Evolutionary conservation across 2,797 vertebrate genomes (phyloP).

Genomic region (Takifugu ocellatus): DNA sequence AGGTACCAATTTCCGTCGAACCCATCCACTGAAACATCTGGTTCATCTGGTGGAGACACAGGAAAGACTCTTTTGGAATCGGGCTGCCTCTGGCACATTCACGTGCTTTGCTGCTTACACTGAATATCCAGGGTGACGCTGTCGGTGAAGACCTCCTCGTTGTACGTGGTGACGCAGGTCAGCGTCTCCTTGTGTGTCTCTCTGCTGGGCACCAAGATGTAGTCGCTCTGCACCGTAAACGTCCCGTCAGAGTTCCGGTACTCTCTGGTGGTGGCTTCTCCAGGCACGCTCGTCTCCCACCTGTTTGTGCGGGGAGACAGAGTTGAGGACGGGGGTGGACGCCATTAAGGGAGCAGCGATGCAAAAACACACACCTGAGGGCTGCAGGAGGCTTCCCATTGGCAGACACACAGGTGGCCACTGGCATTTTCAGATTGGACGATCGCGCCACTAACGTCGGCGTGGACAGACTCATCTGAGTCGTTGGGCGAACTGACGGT

Average conservation of each 20-base stretch:
- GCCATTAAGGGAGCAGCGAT: neutral
- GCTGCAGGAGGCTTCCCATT: conserved; percentile 90
- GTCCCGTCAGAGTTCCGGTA: conserved; percentile 88
- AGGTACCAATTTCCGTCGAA: conserved; percentile 97
- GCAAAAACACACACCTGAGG: conserved; percentile 63
- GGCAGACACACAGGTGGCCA: conserved; percentile 90
- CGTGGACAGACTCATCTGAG: conserved; percentile 84
- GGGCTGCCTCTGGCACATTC: neutral
- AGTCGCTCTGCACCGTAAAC: conserved; percentile 89
- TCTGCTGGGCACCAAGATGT: conserved; percentile 85
- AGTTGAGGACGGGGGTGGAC: neutral
- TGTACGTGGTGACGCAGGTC: conserved; percentile 89
- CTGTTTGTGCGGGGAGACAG: conserved; percentile 39
- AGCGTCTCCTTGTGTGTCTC: conserved; percentile 87
- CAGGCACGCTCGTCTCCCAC: conserved; percentile 91
- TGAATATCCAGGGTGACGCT: conserved; percentile 90
- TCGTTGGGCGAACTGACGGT: conserved; percentile 84
- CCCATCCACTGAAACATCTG: conserved; percentile 90
- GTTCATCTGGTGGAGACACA: conserved; percentile 80
- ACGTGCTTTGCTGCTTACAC: conserved; percentile 74
- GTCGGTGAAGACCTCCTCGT: conserved; percentile 83
- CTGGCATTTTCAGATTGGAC: conserved; percentile 83
- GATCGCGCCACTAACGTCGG: conserved; percentile 82
- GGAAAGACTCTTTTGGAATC: neutral
- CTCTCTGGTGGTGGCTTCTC: conserved; percentile 85